Evolutionary conservation across 2,888 invertebrate genomes (phyloP), one percentile per base, ranked within the genome.

Genomic region (Himalopsyche kuldschensis): DNA sequence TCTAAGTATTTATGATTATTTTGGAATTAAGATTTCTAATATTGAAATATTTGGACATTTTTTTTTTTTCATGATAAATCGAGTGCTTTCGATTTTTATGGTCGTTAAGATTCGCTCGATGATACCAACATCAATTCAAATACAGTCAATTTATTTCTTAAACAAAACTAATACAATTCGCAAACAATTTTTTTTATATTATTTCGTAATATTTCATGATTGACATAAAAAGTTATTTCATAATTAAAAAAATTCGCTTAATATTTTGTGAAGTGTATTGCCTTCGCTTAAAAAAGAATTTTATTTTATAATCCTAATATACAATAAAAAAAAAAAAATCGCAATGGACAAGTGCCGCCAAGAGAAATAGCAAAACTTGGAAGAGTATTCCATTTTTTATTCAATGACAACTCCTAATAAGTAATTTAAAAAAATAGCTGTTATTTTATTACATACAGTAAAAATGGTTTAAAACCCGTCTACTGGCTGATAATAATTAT

Each of bases 361-460:
- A 55, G 24, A 24, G 24, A 55, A 55, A 55, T 55, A 55, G 55
- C 55, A 55, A 55, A 55, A 55, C 55, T 55, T 55, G 55, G 55
- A 55, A 55, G 55, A 55, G 55, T 20, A 55, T 55, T 24, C 55
- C 55, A 55, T 24, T 55, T 24, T 69, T 79, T 78, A 47, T 48
- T 27, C 27, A 27, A 17, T 79, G 47, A 55, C 55, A 55, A 20
- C 55, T 55, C 55, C 55, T 55, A 55, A 55, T 55, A 55, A 20
- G 20, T 83, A 83, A 83, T 83, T 83, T 85, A 46, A 82, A 85
- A 85, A 85, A 85, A 85, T 85, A 85, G 75, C 85, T 83, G 82
- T 82, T 84, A 82, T 84, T 84, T 80, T 78, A 77, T 81, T 78
- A 35, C 55, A 78, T 82, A n/a, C n/a, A 55, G 32, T 82, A 78